Base-by-base conservation (phyloP, 2,113 vertebrate genomes). In the Malurus melanocephalus region DNA sequence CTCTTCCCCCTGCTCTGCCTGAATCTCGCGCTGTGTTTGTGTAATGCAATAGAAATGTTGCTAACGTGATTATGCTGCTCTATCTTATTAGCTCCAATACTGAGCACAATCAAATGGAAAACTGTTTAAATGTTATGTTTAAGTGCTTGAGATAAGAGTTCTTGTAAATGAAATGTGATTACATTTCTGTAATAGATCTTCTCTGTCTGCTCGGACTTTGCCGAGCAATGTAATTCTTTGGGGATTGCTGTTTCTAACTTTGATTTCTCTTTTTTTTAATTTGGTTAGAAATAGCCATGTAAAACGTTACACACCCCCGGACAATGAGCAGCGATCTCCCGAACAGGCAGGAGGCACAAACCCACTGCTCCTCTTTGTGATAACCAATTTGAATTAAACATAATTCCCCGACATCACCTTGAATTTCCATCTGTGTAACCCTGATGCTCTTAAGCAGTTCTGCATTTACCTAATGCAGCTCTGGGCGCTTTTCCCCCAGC, bases 391-490 rank as follows among this genome's bases (percentile, higher is more conserved):
- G 96, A 97, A 96, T 97, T 94, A 93, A 96, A 83, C 94, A 75
- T 97, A 97, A 97, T 97, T 97, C 97, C 94, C 97, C 52, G 95
- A 93, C 95, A 97, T 97, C 97, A 97, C 96, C 97, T 97, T 97
- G 96, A 95, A 96, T 98, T 97, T 97, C 97, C 97, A 97, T 98
- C 98, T 97, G 96, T 87, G 95, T 94, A 94, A 87, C 96, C 93
- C 96, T 93, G 83, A 94, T 96, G 97, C 96, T 98, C 96, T 97
- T 97, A 97, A 98, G 97, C 95, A 38, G 88, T 96, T 95, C 95
- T 94, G 95, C 95, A 93, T 96, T 98, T 97, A 98, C 97, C 97
- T 97, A 97, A 95, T 95, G 98, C 38, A 38, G 38, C 98, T 98
- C 85, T 95, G 97, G 98, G 98, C 98, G 97, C 87, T 97, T 97